Conservation (phyloP, 2,113 vertebrate species). For the Rissa tridactyla region DNA sequence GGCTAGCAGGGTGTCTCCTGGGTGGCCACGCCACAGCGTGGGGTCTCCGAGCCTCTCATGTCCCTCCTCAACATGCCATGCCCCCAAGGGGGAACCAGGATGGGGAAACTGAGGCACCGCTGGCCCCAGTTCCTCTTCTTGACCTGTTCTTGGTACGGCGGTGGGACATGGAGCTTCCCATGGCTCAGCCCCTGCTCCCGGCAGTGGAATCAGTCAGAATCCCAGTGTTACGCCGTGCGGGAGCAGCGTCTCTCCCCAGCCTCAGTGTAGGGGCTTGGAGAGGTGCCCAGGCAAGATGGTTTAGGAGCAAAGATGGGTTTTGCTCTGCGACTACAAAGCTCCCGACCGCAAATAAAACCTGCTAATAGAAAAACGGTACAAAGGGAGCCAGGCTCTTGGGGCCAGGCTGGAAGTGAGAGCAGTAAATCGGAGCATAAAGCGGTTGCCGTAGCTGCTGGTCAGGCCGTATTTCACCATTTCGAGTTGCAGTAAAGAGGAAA, state of each 20-base stretch:
- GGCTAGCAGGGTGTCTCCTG: background rate
- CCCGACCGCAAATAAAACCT: background rate
- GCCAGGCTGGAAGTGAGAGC: conserved; percentile 11
- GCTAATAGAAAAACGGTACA: background rate
- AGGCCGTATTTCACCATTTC: background rate
- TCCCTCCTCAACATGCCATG: background rate
- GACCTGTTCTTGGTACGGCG: background rate
- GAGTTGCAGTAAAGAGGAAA: conserved; percentile 15
- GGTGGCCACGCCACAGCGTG: background rate
- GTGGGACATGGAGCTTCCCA: background rate
- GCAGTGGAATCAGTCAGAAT: background rate
- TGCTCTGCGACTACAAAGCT: background rate
- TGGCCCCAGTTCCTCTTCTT: background rate
- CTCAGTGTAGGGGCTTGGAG: fast-evolving
- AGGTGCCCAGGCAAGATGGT: background rate
- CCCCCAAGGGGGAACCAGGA: fast-evolving
- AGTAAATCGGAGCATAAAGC: conserved; percentile 45
- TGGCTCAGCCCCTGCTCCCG: background rate
- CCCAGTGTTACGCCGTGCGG: fast-evolving
- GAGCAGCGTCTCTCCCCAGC: background rate
- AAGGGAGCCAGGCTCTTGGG: background rate
- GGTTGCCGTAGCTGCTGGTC: background rate
- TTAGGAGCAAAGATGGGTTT: background rate
- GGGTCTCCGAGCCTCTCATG: fast-evolving
- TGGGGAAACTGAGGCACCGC: background rate